phyloP scores from a whole-genome alignment of 2,888 invertebrate genomes.

The Celastrina argiolus region DNA sequence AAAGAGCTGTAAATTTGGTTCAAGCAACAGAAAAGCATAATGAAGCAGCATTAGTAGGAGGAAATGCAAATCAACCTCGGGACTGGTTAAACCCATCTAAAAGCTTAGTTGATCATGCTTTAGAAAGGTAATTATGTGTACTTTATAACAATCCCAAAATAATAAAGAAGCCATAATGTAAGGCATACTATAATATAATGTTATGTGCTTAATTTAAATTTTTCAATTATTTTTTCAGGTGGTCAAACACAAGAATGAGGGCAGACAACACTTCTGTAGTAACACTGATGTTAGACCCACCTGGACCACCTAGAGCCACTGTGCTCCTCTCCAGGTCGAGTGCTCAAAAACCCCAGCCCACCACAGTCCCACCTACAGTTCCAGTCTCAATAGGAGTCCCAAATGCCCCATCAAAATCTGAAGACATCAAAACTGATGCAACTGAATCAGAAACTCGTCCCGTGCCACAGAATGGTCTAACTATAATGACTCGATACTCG shows the following conservation, averaged over 20 bases:
- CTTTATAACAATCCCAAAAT: no score
- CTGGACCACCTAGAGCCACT: slow-evolving; percentile 86
- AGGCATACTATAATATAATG: neutral
- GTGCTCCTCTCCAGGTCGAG: slow-evolving; percentile 69
- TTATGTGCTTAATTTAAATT: slow-evolving; percentile 10
- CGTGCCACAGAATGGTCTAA: slow-evolving; percentile 65
- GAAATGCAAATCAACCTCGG: slow-evolving; percentile 58
- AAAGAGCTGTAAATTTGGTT: slow-evolving; percentile 90
- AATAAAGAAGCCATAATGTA: neutral
- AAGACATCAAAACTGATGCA: slow-evolving; percentile 31
- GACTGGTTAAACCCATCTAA: slow-evolving; percentile 95
- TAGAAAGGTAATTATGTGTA: slow-evolving; percentile 67
- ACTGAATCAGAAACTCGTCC: slow-evolving; percentile 34
- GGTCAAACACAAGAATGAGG: slow-evolving; percentile 90
- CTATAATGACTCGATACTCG: slow-evolving; percentile 70
- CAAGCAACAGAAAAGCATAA: slow-evolving; percentile 89
- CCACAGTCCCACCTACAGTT: slow-evolving; percentile 34
- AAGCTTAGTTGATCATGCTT: slow-evolving; percentile 88
- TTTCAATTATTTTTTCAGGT: slow-evolving; percentile 61
- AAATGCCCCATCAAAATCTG: slow-evolving; percentile 33
- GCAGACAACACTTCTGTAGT: slow-evolving; percentile 98
- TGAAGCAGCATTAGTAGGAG: slow-evolving; percentile 79
- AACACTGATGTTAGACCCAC: slow-evolving; percentile 92
- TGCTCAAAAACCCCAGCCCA: slow-evolving; percentile 39
- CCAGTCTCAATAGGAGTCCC: slow-evolving; percentile 34